These are phyloP conservation scores for Cephus cinctus DNA, from an alignment of 1,140 invertebrate genomes.

Conservation along the genomic window DNA sequence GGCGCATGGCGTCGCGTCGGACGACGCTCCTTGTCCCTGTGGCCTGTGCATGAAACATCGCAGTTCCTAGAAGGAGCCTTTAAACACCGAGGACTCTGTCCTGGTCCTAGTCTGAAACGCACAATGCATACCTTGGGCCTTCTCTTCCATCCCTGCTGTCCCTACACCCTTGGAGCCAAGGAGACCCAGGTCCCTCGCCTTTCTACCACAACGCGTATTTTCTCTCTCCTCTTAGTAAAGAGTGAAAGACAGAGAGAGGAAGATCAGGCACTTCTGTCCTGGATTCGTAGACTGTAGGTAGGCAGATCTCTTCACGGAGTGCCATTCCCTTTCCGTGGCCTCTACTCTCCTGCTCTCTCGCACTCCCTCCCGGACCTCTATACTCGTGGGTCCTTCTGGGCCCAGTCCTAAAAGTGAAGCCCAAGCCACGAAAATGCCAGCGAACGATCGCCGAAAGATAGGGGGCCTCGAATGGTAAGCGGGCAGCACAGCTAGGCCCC, in stretches of 20 bases:
- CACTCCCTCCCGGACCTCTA: not conserved
- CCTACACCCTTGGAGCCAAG: conserved; percentile 7
- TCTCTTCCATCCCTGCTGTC: conserved; percentile 7
- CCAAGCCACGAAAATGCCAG: not conserved
- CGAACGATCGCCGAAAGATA: conserved; percentile 14
- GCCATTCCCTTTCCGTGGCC: conserved; percentile 3
- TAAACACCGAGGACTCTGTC: conserved; percentile 10
- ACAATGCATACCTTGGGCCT: conserved; percentile 33
- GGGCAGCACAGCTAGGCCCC: too few relatives aligned
- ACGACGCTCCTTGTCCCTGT: too few relatives aligned
- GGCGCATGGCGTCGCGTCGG: too few relatives aligned
- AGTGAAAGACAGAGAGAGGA: conserved; percentile 3
- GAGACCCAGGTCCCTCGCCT: not conserved
- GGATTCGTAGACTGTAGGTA: too few relatives aligned
- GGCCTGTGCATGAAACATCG: too few relatives aligned
- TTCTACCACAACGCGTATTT: conserved; percentile 26
- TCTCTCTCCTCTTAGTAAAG: conserved; percentile 9
- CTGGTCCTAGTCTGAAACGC: conserved; percentile 9
- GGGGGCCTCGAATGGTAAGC: too few relatives aligned
- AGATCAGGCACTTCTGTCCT: conserved; percentile 8
- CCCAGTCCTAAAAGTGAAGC: conserved; percentile 9
- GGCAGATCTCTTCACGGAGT: too few relatives aligned
- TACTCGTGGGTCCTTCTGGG: conserved; percentile 12
- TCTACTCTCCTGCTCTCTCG: conserved; percentile 1
- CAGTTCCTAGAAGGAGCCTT: conserved; percentile 32